Conservation (phyloP, 2,797 vertebrate species). For the Galago senegalensis region DNA sequence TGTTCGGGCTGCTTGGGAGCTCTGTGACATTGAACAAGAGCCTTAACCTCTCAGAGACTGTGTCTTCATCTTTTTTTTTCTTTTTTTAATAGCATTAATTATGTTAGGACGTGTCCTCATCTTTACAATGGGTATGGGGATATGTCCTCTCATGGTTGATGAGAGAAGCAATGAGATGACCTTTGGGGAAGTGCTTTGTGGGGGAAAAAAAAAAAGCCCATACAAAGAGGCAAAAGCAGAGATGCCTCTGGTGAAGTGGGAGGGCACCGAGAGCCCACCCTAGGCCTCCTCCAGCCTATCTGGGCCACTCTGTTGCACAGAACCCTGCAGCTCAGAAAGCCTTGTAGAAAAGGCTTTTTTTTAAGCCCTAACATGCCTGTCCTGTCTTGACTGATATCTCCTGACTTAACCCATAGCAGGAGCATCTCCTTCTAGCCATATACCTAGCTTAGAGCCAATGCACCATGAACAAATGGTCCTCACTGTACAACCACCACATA, state of each 20-base stretch:
- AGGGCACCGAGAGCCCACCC: background rate
- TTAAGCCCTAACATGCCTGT: background rate
- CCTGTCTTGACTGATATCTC: background rate
- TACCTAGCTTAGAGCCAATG: background rate
- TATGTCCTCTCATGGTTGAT: background rate
- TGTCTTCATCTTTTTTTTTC: background rate
- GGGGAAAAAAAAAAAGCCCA: background rate
- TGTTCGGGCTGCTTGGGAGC: background rate
- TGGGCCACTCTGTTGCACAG: background rate
- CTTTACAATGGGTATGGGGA: background rate
- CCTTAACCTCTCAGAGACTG: background rate
- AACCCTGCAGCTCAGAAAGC: background rate
- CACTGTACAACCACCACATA: background rate
- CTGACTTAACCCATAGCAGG: background rate
- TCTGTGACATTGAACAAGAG: background rate
- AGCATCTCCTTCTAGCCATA: background rate
- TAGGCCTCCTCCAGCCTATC: background rate
- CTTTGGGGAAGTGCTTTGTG: slow-evolving; percentile 2
- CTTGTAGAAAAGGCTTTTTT: background rate
- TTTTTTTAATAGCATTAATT: too few relatives aligned
- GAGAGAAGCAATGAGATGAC: background rate
- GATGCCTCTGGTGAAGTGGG: background rate
- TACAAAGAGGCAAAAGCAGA: background rate
- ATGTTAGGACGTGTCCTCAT: too few relatives aligned
- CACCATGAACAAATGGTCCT: accelerated